These are phyloP conservation scores for Chamaea fasciata DNA, from an alignment of 2,113 vertebrate genomes.

Conservation along the genomic window DNA sequence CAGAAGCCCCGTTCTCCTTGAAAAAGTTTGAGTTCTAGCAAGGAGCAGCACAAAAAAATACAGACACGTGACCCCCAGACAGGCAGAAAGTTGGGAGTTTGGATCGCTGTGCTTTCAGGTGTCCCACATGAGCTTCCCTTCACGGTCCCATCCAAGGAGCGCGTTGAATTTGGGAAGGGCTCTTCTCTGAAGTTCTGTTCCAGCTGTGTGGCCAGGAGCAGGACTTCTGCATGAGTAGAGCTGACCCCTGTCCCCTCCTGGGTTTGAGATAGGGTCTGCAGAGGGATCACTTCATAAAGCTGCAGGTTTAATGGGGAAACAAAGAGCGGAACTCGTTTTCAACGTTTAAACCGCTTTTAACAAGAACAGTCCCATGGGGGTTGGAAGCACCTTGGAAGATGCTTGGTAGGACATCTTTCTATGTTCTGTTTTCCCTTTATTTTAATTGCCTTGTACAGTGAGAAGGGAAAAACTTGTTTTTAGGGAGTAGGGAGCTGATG, in stretches of 20 bases:
- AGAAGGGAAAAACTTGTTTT: neutral
- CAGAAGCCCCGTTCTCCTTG: neutral
- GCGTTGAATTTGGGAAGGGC: neutral
- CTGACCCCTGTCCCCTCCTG: neutral
- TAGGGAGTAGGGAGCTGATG: neutral
- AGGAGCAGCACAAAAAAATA: neutral
- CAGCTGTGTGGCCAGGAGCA: neutral
- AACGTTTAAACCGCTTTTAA: neutral
- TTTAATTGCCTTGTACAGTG: neutral
- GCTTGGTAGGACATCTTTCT: neutral
- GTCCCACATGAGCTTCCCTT: neutral
- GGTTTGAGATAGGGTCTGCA: neutral
- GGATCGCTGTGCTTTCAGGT: neutral
- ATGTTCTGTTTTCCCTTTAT: neutral
- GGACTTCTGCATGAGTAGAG: fast-evolving
- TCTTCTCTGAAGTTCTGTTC: neutral
- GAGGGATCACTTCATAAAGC: neutral
- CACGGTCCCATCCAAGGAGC: neutral
- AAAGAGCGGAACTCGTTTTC: neutral
- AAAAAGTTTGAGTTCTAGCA: constrained; percentile 26
- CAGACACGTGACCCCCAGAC: neutral
- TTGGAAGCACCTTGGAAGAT: fast-evolving
- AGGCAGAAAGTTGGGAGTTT: neutral
- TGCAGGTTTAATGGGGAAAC: neutral
- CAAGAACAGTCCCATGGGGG: fast-evolving